Evolutionary conservation across 2,888 invertebrate species (phyloP), one percentile per base, ranked within the genome.

Genomic region (Sinopyrophorus schimmeli): DNA sequence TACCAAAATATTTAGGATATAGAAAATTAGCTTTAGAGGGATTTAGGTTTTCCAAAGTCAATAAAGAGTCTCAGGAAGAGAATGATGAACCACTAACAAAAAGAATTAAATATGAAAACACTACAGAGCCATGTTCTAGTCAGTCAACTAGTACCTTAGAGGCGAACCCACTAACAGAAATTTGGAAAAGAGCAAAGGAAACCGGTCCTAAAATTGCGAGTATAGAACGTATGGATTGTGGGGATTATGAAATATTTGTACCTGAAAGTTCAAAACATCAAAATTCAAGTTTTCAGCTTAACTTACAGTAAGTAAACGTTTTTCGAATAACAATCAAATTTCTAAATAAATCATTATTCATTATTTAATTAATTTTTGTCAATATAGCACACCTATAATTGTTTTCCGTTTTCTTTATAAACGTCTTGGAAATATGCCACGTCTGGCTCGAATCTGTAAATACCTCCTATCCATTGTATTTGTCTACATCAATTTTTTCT

Each of bases 1-100:
- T 65, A 16, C 46, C 49, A n/a, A 63, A 63, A 49, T 70, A 71
- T 49, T 54, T 58, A 46, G 55, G 57, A 9, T 68, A 67, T 54
- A 66, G 63, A 57, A 66, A 65, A 50, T 55, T 71, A 24, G 60
- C 59, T 9, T 23, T 60, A 3, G 49, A 61, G 46, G 69, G 70
- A 6, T 68, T 61, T 54, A 18, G 7, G n/a, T 7, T 32, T 17
- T 9, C 18, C 3, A 12, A 18, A 9, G 9, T 3, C 4, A 21
- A 35, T 1, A 5, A 18, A 14, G 7, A 2, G n/a, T n/a, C n/a
- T n/a, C n/a, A n/a, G n/a, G n/a, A n/a, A n/a, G n/a, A n/a, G n/a
- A n/a, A n/a, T n/a, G n/a, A n/a, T n/a, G n/a, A n/a, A n/a, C n/a
- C n/a, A n/a, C n/a, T n/a, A n/a, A n/a, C n/a, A n/a, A n/a, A n/a